A percentile compares a stretch with the other conserved stretches of the same genome.
Evolutionary conservation across 2,888 invertebrate genomes (phyloP).

Genomic region (Polyommatus icarus): DNA sequence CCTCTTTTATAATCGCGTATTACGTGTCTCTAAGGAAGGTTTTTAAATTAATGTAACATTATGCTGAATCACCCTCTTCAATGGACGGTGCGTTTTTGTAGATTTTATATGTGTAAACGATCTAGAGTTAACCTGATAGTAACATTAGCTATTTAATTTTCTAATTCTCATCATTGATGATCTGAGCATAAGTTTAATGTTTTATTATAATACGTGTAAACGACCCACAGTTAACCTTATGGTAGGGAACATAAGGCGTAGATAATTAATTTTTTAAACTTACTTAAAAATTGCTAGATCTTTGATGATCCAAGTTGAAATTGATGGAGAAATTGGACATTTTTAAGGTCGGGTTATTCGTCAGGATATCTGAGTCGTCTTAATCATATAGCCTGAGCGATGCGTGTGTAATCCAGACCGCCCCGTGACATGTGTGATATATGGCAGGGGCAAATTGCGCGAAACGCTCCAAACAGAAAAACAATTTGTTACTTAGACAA

Average conservation of each 20-base stretch:
- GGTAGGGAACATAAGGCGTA: no score
- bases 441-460: slow-evolving; percentile 69
- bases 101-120: not conserved
- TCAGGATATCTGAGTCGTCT: slow-evolving; percentile 35
- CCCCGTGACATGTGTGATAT: slow-evolving; percentile 59
- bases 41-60: slow-evolving; percentile 1
- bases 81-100: not conserved
- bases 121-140: no score
- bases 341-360: slow-evolving; percentile 1
- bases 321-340: not conserved
- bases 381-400: slow-evolving; percentile 59
- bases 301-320: not conserved
- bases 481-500: slow-evolving; percentile 72
- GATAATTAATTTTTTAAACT: not conserved
- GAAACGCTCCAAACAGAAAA: slow-evolving; percentile 57
- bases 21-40: slow-evolving; percentile 45
- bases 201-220: no score
- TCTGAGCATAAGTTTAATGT: no score
- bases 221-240: no score
- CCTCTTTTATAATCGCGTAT: slow-evolving; percentile 46
- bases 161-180: no score
- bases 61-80: not conserved
- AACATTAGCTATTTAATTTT: no score
- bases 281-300: no score
- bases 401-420: slow-evolving; percentile 60